Evolutionary conservation across 2,888 invertebrate genomes (phyloP), one percentile per base, ranked within the genome.

Genomic region (Atethmia centrago): DNA sequence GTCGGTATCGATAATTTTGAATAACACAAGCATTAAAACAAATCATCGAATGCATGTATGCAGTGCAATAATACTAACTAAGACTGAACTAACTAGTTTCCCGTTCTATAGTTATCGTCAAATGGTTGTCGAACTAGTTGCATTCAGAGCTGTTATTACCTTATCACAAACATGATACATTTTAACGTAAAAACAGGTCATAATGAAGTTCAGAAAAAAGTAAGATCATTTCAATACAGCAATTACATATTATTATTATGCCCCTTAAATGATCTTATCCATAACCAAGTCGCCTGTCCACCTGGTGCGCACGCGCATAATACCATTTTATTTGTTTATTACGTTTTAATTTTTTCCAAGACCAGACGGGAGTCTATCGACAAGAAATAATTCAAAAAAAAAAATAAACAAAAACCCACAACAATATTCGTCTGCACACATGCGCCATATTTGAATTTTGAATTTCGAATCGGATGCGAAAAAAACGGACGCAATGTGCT

Each of bases 391-490:
- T 70, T 75, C n/a, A 16, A 61, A 75, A 91, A 92, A 66, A 91
- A 90, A 92, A 89, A 88, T 74, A 88, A 90, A 92, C 90, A 91
- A 92, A 92, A 92, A 89, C 89, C 87, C 64, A 84, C 84, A 79
- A 85, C 90, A 89, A 92, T 92, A 93, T 92, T 90, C 91, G 91
- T 90, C 90, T 88, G 91, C 90, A 92, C 95, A 92, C 92, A 93
- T 94, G 93, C 92, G 91, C 92, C 91, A 92, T 94, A 93, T 95
- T 95, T 94, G 90, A 94, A 93, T 89, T 90, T 90, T 87, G 90
- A 92, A 92, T 94, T 94, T 94, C 92, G 92, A 94, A 95, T 95
- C 94, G 95, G 95, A 96, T 95, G 95, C 94, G 92, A 95, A 95
- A 96, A 95, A 96, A 95, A 94, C 92, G 85, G 85, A 90, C 95